These are phyloP conservation scores for Drosophila saltans DNA, from an alignment of 1,140 invertebrate genomes.

Conservation along the genomic window DNA sequence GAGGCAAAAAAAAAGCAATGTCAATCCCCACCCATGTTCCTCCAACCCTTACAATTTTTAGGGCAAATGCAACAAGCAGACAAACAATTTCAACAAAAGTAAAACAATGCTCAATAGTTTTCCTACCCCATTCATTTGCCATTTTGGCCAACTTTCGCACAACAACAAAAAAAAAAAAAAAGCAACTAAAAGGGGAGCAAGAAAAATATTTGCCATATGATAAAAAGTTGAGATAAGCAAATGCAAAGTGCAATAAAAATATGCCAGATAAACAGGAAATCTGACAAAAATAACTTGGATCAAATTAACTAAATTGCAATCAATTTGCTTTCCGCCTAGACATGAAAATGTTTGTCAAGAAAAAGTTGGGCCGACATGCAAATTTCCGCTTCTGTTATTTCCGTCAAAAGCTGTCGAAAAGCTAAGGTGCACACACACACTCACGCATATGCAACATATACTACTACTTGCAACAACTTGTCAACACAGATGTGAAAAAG, in stretches of 20 bases:
- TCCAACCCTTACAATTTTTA: background rate
- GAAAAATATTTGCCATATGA: constrained; percentile 65
- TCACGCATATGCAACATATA: no score
- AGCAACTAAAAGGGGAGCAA: constrained; percentile 35
- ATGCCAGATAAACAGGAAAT: constrained; percentile 4
- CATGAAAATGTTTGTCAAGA: constrained; percentile 29
- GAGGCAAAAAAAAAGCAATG: background rate
- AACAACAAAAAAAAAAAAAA: constrained; percentile 21
- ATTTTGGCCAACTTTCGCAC: constrained; percentile 54
- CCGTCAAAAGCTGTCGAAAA: constrained; percentile 23
- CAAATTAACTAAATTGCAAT: constrained; percentile 66
- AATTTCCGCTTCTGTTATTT: constrained; percentile 51
- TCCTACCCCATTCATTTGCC: constrained; percentile 42
- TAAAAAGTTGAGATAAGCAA: constrained; percentile 63
- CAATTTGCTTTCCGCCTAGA: constrained; percentile 43
- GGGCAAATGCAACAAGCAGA: constrained; percentile 64
- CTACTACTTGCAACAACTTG: constrained; percentile 53
- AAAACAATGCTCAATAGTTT: constrained; percentile 69
- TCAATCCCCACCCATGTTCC: background rate
- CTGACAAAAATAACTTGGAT: constrained; percentile 37
- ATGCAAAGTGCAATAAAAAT: constrained; percentile 19
- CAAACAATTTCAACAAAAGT: constrained; percentile 62
- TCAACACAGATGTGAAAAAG: constrained; percentile 35
- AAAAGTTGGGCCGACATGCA: constrained; percentile 53
- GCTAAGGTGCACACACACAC: constrained; percentile 12